Base-by-base conservation (phyloP, 2,888 invertebrate genomes). In the Mesopsocus fuscifrons region DNA sequence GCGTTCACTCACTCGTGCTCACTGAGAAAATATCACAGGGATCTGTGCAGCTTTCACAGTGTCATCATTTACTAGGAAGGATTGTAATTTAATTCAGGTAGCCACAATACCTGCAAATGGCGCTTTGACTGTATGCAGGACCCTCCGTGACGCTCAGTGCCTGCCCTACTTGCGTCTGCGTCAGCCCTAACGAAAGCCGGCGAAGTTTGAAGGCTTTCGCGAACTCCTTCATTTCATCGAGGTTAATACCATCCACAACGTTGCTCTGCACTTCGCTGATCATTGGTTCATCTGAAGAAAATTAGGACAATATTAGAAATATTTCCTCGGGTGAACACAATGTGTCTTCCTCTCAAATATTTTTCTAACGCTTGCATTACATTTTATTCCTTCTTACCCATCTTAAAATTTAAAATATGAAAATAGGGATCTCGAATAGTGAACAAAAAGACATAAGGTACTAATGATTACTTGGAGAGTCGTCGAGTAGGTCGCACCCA, bases 191-290 rank as follows among this genome's bases (percentile, higher is more conserved):
- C 9, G 92, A 91, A 48, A 95, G 68, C 53, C 95, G 77, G 42
- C 92, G 74, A 44, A 94, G 71, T 62, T 95, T 95, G 65, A 95
- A 95, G 49, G 87, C 89, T 67, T 92, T 92, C 50, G 95, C 94
- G 64, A 95, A 95, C 66, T 95, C 94, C 67, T 92, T 91, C 60
- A 95, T 95, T 65, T 94, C 94, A 61, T 95, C 94, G 58, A 95
- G 67, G 65, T 95, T 89, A 56, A 94, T 89, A 42, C 94, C 94
- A 59, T 95, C 94, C 26, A 94, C 91, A 44, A 92, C 83, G 62
- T 91, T 91, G 58, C 84, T 84, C 51, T 81, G 88, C 41, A 87
- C 82, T 64, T 91, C 88, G 65, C 87, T 91, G 59, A 91, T 91
- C 49, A 89, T 88, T 46, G 83, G 84, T 63, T 87, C 85, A 67